Evolutionary conservation across 2,113 vertebrate genomes (phyloP), one percentile per base, ranked within the genome.

Genomic region (Cichladusa arquata): DNA sequence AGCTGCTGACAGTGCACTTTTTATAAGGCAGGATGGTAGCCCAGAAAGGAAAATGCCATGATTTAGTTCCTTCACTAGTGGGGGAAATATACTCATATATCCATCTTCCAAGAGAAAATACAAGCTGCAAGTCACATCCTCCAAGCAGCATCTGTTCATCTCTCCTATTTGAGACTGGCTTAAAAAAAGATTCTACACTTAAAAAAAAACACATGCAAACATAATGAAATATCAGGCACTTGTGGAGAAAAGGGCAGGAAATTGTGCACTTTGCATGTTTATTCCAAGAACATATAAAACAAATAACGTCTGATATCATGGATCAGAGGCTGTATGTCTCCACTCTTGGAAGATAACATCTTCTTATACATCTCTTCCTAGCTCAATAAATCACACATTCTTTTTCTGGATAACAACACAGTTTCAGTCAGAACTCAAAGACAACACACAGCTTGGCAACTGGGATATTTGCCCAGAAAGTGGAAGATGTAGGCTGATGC

Each of bases 351-450:
- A 64, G 40, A 38, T 70, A 93, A 53, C 26, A 70, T 58, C 71
- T 67, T 88, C 90, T 78, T 33, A 60, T 2, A 71, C 25, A 22
- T 40, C 42, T 88, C 88, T 67, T 74, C 74, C 91, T 78, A 44
- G 33, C 76, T 84, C 57, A 47, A 66, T 78, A 82, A 95, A 93
- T 90, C 80, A 81, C 1, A 0, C 51, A 14, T 67, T 86, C 86
- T 86, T 93, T 88, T 93, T 84, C 88, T 84, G 81, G 54, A 62
- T 66, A 79, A 72, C 62, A 86, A 86, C 64, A 86, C 65, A 44
- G 64, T 86, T 95, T 81, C 88, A 96, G 44, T 44, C 60, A 87
- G 76, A 92, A 86, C 60, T 71, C 65, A 92, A 94, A 93, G 88
- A 89, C 86, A 86, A 70, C 88, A 86, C 23, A 65, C 38, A 88